Conservation (phyloP, 1,140 invertebrate genomes). For the Sarcophaga peregrina region DNA sequence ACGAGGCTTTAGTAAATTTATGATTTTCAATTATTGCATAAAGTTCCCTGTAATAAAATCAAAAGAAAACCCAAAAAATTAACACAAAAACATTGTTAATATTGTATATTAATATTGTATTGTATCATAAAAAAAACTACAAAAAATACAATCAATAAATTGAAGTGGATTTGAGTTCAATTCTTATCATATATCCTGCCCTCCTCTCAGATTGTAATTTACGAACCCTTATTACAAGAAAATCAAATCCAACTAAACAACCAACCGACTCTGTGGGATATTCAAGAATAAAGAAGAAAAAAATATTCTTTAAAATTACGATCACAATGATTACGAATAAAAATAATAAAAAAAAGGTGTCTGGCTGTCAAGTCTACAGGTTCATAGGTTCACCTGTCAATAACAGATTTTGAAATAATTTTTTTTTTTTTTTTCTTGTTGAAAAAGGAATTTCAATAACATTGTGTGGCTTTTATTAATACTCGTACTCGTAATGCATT, state of each 20-base stretch:
- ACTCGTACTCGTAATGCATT: too few relatives aligned
- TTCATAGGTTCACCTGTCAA: not conserved
- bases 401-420: not conserved
- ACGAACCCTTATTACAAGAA: not conserved
- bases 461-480: too few relatives aligned
- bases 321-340: not conserved
- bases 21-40: conserved; percentile 96
- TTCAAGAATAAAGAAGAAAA: not conserved
- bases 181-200: not conserved
- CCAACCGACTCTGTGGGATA: not conserved
- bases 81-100: not conserved
- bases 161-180: too few relatives aligned
- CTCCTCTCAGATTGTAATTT: not conserved
- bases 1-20: conserved; percentile 96
- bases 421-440: too few relatives aligned
- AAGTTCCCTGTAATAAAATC: conserved; percentile 75
- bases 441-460: too few relatives aligned
- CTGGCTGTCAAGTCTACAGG: not conserved
- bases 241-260: not conserved
- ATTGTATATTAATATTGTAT: not conserved
- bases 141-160: too few relatives aligned
- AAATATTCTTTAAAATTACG: not conserved
- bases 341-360: not conserved
- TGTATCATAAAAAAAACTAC: too few relatives aligned
- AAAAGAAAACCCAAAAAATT: conserved; percentile 25